Base-by-base conservation (phyloP, 2,888 invertebrate species). In the Sesia apiformis region DNA sequence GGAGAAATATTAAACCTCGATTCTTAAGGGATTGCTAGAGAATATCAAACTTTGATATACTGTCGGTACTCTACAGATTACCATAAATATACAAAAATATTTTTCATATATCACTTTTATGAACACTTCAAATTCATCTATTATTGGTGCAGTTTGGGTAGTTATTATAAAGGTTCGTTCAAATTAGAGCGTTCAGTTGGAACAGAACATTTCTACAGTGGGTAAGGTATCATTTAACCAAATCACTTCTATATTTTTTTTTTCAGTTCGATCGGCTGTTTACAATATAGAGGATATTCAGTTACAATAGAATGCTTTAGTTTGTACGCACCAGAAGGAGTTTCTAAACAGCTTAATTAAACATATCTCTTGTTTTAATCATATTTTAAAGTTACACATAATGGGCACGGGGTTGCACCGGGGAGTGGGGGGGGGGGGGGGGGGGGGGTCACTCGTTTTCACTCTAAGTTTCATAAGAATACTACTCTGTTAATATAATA, bases 1-100 rank as follows among this genome's bases (percentile, higher is more conserved):
- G 23, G 2, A 23, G 23, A 23, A 23, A 23, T 23, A 23, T 23
- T 23, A 23, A 23, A 23, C 23, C 23, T 23, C 23, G 23, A 23
- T 23, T 23, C 23, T 46, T 5, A 57, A 59, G 60, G 63, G 70
- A 70, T 61, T 64, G 62, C 62, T 65, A 69, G 63, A 72, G 63
- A 57, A 57, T 66, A 67, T 63, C 67, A 77, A 69, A 74, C 69
- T 75, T 75, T 76, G 75, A 74, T 72, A 66, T 64, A 72, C 72
- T 67, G 73, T 66, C 67, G 61, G 65, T 65, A 64, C 63, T 66
- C 72, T 71, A 73, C 75, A 72, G 74, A 72, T 75, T 74, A 75
- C 76, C 39, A 71, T 72, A 77, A 78, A 76, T 74, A 81, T 86
- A 87, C 74, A 87, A 88, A 88, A 88, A 88, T 87, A 88, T 82